A percentile compares a stretch with the other conserved stretches of the same genome.
Evolutionary conservation across 2,888 invertebrate species (phyloP).

Genomic region (Barypeithes pellucidus): DNA sequence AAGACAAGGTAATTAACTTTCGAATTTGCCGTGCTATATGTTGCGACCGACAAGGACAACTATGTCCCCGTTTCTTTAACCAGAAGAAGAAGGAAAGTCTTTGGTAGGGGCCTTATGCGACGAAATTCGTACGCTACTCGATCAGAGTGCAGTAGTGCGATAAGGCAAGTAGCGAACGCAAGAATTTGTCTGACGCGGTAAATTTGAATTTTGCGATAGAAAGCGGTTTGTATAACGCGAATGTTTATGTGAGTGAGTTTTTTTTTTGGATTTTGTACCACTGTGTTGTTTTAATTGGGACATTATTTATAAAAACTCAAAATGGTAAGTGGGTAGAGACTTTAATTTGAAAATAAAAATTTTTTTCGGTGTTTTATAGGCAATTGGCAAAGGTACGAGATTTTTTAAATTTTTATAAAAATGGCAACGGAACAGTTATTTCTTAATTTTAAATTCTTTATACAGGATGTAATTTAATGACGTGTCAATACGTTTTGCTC

Average conservation of each 20-base stretch:
- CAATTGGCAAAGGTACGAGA: too few species aligned
- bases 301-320: constrained; percentile 23
- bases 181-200: constrained; percentile 41
- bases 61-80: constrained; percentile 7
- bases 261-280: constrained; percentile 40
- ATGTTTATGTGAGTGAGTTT: constrained; percentile 40
- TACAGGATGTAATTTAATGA: too few species aligned
- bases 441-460: too few species aligned
- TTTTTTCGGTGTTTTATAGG: too few species aligned
- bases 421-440: too few species aligned
- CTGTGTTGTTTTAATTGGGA: constrained; percentile 21
- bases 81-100: constrained; percentile 50
- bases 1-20: constrained; percentile 58
- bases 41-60: constrained; percentile 52
- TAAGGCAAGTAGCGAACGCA: constrained; percentile 56
- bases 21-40: constrained; percentile 61
- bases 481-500: too few species aligned
- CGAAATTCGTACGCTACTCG: constrained; percentile 61
- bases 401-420: too few species aligned
- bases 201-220: constrained; percentile 45
- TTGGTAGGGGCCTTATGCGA: constrained; percentile 61
- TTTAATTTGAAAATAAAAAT: too few species aligned
- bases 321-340: constrained; percentile 43
- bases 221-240: constrained; percentile 50
- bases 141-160: constrained; percentile 59